Evolutionary conservation across 2,113 vertebrate genomes (phyloP).

Genomic region (Empidonax alnorum): DNA sequence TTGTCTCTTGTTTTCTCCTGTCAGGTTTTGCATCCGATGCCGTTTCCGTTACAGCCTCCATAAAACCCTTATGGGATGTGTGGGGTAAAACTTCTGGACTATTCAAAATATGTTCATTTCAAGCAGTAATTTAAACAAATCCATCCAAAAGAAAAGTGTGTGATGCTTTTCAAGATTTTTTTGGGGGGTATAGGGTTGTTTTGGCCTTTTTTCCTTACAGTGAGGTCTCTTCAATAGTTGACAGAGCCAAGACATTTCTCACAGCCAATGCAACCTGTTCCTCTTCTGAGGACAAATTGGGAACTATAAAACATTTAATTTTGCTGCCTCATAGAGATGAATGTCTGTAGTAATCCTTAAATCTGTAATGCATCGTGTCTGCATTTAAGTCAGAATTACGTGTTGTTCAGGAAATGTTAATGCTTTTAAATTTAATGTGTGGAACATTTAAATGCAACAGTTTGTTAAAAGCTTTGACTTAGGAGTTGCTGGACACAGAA

Average conservation of each 20-base stretch:
- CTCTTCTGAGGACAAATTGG: neutral
- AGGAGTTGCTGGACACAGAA: neutral
- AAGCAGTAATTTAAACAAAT: neutral
- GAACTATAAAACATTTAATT: neutral
- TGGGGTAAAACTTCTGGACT: neutral
- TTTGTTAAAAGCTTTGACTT: conserved; percentile 7
- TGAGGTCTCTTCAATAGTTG: neutral
- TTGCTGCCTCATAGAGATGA: neutral
- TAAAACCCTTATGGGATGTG: accelerated
- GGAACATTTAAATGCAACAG: conserved; percentile 1
- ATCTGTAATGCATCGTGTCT: neutral
- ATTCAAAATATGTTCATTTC: neutral
- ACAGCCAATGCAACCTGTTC: neutral
- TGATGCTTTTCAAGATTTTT: neutral
- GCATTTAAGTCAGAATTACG: neutral
- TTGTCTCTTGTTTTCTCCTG: neutral
- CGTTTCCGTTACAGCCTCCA: accelerated
- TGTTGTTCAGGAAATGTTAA: conserved; percentile 25
- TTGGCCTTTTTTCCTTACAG: neutral
- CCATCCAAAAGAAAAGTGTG: neutral
- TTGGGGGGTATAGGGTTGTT: neutral
- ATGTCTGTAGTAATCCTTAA: conserved; percentile 30
- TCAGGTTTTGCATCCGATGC: neutral
- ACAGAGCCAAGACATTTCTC: neutral
- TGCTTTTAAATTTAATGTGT: neutral